A percentile compares a stretch with the other conserved stretches of the same genome.
Evolutionary conservation across 2,888 invertebrate species (phyloP).

Genomic region (Poecilobothrus nobilitatus): DNA sequence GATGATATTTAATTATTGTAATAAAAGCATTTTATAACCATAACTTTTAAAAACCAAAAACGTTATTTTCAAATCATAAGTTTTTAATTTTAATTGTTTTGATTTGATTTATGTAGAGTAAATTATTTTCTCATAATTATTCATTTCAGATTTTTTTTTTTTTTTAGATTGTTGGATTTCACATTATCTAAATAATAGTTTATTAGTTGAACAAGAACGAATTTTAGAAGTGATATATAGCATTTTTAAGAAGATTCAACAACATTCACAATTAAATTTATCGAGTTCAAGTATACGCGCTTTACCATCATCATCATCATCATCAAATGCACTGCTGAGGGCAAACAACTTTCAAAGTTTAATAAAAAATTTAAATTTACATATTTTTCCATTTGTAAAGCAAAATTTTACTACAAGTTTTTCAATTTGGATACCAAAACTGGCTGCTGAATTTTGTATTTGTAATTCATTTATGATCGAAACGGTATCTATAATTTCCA

Average conservation of each 20-base stretch:
- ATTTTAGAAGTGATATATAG: conserved; percentile 35
- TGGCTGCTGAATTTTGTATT: conserved; percentile 38
- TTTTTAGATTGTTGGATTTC: conserved; percentile 36
- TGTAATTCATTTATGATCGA: not conserved
- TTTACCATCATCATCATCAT: conserved; percentile 18
- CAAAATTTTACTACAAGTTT: conserved; percentile 33
- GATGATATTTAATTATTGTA: too few species aligned
- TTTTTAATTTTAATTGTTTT: not conserved
- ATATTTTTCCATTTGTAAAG: conserved; percentile 37
- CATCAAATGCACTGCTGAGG: conserved; percentile 10
- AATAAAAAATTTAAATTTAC: conserved; percentile 33
- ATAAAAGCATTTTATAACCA: too few species aligned
- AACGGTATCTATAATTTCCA: not conserved
- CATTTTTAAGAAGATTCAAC: conserved; percentile 31
- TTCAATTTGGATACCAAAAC: conserved; percentile 34
- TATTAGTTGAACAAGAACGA: conserved; percentile 37
- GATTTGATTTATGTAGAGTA: too few species aligned
- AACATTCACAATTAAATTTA: not conserved
- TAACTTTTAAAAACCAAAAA: too few species aligned
- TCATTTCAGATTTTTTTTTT: not conserved
- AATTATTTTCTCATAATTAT: not conserved
- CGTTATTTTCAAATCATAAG: not conserved
- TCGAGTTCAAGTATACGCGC: not conserved
- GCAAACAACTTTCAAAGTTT: conserved; percentile 19
- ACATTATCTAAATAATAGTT: conserved; percentile 35